Evolutionary conservation across 2,888 invertebrate genomes (phyloP), one percentile per base, ranked within the genome.

Genomic region (Mylabris sibirica): DNA sequence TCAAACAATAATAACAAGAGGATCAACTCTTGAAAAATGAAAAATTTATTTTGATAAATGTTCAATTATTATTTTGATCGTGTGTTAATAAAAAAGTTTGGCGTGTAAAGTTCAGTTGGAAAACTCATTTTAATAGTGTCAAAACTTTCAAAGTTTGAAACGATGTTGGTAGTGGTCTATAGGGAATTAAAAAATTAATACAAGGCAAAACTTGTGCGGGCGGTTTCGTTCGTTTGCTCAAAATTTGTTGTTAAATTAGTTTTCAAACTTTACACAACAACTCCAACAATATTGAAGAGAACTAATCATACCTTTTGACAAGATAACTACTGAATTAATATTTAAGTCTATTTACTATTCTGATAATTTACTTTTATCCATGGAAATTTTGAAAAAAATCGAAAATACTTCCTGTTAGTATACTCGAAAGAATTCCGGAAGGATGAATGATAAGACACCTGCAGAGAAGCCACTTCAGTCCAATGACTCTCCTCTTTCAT

Each of bases 51-150:
- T 5, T 44, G 41, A 35, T 41, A 41, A 41, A 41, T 4, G 12
- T 41, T 14, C 41, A 35, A 35, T n/a, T 41, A n/a, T 44, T 44
- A 17, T 44, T 38, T 38, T 44, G 17, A 44, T 53, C n/a, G 44
- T 22, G 59, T 59, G 62, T 70, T 70, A 64, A 70, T 70, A 70
- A 67, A 65, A 70, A 70, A 57, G 20, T 49, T 20, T 17, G 59
- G 44, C 30, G 38, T 35, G 59, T 41, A 65, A 69, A 67, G 62
- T 67, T 66, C 62, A 57, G 66, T 74, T 66, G 67, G 74, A 69
- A 75, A 76, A 76, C 76, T 77, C 75, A 76, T 77, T 77, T 77
- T 67, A 76, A 75, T 71, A 63, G 74, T 72, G 75, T 68, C 71
- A 68, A 72, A 76, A 65, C n/a, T 71, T 72, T 68, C 60, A 65